A percentile compares a stretch with the other conserved stretches of the same genome.
phyloP scores from a whole-genome alignment of 2,888 invertebrate species.

The Encarsia formosa region DNA sequence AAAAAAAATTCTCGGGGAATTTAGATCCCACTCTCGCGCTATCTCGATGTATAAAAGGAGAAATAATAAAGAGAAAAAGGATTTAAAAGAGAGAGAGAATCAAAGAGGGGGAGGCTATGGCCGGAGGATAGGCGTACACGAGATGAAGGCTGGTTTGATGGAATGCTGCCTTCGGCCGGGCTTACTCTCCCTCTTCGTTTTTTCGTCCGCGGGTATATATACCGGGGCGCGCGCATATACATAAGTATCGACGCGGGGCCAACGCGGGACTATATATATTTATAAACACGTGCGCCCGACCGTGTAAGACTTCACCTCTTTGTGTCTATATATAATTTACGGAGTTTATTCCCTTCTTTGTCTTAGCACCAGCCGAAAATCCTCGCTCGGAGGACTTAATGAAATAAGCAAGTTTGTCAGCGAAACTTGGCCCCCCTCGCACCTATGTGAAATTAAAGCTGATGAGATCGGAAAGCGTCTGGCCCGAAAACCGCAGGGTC shows the following conservation, averaged over 20 bases:
- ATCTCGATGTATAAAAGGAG: too few species aligned
- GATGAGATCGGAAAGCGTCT: conserved; percentile 14
- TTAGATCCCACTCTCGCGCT: too few species aligned
- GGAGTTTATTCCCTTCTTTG: too few species aligned
- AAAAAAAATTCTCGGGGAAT: not conserved
- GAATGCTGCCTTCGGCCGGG: conserved; percentile 43
- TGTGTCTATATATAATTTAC: too few species aligned
- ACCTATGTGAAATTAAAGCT: too few species aligned
- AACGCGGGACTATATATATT: conserved; percentile 10
- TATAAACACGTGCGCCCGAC: conserved; percentile 20
- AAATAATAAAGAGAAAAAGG: conserved; percentile 24
- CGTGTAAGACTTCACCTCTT: not conserved
- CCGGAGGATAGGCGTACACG: conserved; percentile 41
- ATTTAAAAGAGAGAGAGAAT: conserved; percentile 22
- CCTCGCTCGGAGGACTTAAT: too few species aligned
- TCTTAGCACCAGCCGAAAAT: too few species aligned
- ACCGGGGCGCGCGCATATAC: conserved; percentile 11
- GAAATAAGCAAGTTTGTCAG: too few species aligned
- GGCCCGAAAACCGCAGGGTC: conserved; percentile 31
- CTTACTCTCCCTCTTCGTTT: conserved; percentile 4
- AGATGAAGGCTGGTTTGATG: conserved; percentile 52
- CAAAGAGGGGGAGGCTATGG: conserved; percentile 35
- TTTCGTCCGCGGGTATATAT: not conserved
- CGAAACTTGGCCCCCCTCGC: too few species aligned
- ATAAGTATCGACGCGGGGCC: conserved; percentile 22